Evolutionary conservation across 2,797 vertebrate species (phyloP), one percentile per base, ranked within the genome.

Genomic region (Gorsachius magnificus): DNA sequence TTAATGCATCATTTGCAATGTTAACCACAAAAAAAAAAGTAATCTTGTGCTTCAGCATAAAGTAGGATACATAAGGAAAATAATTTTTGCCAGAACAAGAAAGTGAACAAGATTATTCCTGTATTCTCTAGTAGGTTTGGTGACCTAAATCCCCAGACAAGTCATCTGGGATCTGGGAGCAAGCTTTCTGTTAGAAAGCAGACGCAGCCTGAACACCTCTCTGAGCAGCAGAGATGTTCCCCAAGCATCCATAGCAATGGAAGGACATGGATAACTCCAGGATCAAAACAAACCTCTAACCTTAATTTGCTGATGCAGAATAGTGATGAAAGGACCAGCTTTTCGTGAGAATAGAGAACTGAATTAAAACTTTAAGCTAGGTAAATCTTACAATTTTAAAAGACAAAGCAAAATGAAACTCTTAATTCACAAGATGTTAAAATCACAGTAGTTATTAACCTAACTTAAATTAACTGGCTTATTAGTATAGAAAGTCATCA

Each of bases 401-500:
- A 93, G 83, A 57, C 78, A 92, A 92, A 87, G 57, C 7, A 7
- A 92, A 95, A 95, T 77, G 70, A 90, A 93, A 82, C 61, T 87
- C 76, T 84, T 90, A 93, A 93, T 93, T 96, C 82, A 53, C 83
- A 94, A 96, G 83, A 93, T 60, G 87, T 10, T 54, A 89, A 93
- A 95, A 83, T 94, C 94, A 93, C 76, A 81, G 90, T 54, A 83
- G 61, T 76, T 94, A 96, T 96, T 97, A 97, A 92, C 89, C 83
- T 80, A 87, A 91, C 81, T 93, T 92, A 93, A 97, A 93, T 94
- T 96, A 96, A 93, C 92, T 83, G 57, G 35, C 93, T 94, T 94
- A 89, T 95, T 96, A 96, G 87, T 95, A 91, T 5, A 94, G 81
- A 95, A 96, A 93, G 93, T 91, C 93, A 96, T 97, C 93, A 95